Base-by-base conservation (phyloP, 2,888 invertebrate species). In the Cecidostiba fungosa region DNA sequence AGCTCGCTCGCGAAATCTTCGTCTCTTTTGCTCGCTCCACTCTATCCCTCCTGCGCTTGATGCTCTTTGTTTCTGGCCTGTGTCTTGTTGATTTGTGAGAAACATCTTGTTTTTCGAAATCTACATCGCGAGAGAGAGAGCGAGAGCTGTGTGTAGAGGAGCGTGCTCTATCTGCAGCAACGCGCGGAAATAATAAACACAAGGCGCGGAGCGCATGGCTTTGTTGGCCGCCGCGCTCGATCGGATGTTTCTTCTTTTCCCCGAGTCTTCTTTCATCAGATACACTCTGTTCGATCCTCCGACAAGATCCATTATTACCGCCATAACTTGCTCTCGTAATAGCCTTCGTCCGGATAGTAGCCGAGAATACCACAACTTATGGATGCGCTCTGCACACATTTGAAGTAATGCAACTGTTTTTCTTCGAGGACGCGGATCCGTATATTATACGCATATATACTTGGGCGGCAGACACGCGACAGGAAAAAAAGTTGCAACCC, bases 1-100 rank as follows among this genome's bases (percentile, higher is more conserved):
- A 91, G 90, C 88, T 69, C n/a, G n/a, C 85, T 43, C 47, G n/a
- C 10, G 14, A 77, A 39, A 36, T 36, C 47, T 29, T n/a, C n/a
- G n/a, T n/a, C 32, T 12, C 19, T 12, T 14, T 5, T 29, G 12
- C 50, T 47, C 62, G 19, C 54, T 39, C 32, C 62, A n/a, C 54
- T 39, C 32, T 47, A 81, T 54, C 77, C 73, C 43, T 43, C 16
- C 39, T 70, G 3, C n/a, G 3, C 47, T 59, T 1, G 39, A 14
- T 72, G 72, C 39, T 66, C 81, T 76, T 73, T 82, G 80, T 80
- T 76, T 80, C 76, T 14, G 77, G n/a, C 23, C 23, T 77, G 23
- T 59, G 23, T 6, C 6, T 76, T 54, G 69, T 70, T 77, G 78
- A 84, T 84, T 74, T 74, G 78, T 74, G 80, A 85, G 80, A 85